phyloP scores from a whole-genome alignment of 2,888 invertebrate genomes.

The Idaea aversata region DNA sequence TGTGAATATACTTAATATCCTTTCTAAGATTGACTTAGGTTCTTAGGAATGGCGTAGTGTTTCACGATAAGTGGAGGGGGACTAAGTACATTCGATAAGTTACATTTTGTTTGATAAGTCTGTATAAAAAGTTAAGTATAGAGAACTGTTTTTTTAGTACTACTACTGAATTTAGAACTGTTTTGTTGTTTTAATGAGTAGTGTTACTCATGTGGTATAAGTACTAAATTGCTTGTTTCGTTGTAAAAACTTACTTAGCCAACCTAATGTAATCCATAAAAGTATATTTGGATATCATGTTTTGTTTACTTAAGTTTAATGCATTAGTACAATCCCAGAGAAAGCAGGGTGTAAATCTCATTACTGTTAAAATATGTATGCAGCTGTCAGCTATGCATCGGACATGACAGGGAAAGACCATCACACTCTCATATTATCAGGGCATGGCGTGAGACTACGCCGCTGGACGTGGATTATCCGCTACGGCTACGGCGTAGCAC shows the following conservation, averaged over 20 bases:
- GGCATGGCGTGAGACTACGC: conserved; percentile 68
- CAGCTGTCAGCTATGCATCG: conserved; percentile 65
- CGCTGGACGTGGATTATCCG: conserved; percentile 69
- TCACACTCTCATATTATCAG: conserved; percentile 56
- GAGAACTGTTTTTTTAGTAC: not conserved
- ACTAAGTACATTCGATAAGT: not conserved
- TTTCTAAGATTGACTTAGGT: conserved; percentile 62
- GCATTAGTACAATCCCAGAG: conserved; percentile 6
- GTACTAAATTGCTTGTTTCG: too few species aligned
- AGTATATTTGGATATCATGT: conserved; percentile 5
- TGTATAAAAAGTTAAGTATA: not conserved
- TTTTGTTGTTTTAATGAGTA: too few species aligned
- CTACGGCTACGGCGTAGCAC: conserved; percentile 71
- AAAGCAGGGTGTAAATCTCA: conserved; percentile 46
- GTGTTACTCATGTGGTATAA: too few species aligned
- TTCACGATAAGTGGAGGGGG: conserved; percentile 23
- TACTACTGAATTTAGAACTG: too few species aligned
- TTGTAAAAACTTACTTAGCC: conserved; percentile 6
- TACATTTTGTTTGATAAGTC: not conserved
- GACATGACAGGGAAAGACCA: conserved; percentile 70
- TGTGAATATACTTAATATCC: conserved; percentile 70
- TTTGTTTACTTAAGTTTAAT: conserved; percentile 11
- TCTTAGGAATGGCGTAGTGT: conserved; percentile 45
- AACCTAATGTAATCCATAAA: conserved; percentile 4
- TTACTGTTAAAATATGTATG: conserved; percentile 55